Percentiles rank a stretch among this genome's conserved stretches.
Conservation (phyloP, 2,113 vertebrate species). For the Heliornis fulica region DNA sequence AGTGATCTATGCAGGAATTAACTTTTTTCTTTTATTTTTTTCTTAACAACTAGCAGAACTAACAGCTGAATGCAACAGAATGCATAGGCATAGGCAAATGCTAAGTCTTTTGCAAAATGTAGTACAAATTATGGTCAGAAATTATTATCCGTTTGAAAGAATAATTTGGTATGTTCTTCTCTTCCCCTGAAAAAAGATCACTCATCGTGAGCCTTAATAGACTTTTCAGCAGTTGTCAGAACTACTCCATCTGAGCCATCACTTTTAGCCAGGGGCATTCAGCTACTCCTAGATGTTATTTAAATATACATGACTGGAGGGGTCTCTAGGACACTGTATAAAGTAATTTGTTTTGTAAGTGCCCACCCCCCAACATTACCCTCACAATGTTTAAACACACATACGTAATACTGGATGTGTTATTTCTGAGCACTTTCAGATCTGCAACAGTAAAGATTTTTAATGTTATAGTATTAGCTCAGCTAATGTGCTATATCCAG, state of each 20-base stretch:
- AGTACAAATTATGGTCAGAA: background rate
- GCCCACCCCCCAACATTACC: background rate
- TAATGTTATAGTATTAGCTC: background rate
- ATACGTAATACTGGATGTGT: background rate
- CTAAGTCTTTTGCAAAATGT: background rate
- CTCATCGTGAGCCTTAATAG: background rate
- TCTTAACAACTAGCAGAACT: background rate
- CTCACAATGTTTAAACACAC: background rate
- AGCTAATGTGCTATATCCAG: background rate
- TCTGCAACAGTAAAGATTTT: background rate
- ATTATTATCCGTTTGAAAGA: background rate
- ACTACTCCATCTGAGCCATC: background rate
- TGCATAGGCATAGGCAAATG: background rate
- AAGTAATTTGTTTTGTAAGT: constrained; percentile 3
- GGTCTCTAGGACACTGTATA: constrained; percentile 16
- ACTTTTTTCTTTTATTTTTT: background rate
- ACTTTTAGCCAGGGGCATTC: constrained; percentile 14
- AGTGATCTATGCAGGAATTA: background rate
- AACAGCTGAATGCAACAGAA: background rate
- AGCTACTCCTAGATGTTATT: constrained; percentile 11
- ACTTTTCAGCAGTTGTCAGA: constrained; percentile 33
- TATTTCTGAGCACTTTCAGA: background rate
- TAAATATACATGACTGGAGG: constrained; percentile 10
- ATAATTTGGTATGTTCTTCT: background rate
- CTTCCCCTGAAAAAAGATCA: background rate